phyloP scores from a whole-genome alignment of 1,140 invertebrate genomes.

The Cydia pomonella region DNA sequence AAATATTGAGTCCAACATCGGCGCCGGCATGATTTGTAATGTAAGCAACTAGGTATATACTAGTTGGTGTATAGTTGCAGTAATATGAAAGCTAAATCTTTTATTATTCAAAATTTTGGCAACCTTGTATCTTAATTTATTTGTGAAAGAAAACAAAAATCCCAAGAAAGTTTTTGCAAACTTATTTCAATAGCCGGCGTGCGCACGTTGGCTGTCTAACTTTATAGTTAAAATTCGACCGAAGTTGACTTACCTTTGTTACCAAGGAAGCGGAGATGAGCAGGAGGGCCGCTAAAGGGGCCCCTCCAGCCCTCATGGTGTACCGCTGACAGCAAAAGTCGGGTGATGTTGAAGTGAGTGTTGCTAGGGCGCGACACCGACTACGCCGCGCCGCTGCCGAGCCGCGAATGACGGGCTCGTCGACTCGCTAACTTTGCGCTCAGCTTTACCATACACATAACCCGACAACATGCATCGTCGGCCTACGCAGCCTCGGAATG shows the following conservation, averaged over 20 bases:
- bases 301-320: conserved; percentile 61
- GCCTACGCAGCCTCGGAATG: conserved; percentile 53
- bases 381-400: conserved; percentile 64
- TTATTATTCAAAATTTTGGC: neutral
- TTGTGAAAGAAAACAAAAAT: conserved; percentile 14
- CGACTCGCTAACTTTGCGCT: conserved; percentile 53
- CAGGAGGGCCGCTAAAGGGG: conserved; percentile 53
- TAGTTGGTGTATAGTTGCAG: neutral
- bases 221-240: conserved; percentile 28
- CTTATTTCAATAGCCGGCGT: conserved; percentile 40
- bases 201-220: conserved; percentile 36
- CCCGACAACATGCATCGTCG: conserved; percentile 46
- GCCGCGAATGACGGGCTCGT: conserved; percentile 63
- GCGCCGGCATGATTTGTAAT: conserved; percentile 1
- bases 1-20: neutral
- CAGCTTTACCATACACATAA: conserved; percentile 55
- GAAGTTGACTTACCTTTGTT: conserved; percentile 56
- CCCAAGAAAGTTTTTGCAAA: conserved; percentile 47
- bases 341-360: conserved; percentile 51
- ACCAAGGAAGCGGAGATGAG: conserved; percentile 49
- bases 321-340: conserved; percentile 43
- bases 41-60: conserved; percentile 5
- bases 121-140: neutral
- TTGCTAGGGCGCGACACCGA: conserved; percentile 61
- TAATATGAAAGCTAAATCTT: neutral